Evolutionary conservation across 2,888 invertebrate species (phyloP).

Genomic region (Acrobasis suavella): DNA sequence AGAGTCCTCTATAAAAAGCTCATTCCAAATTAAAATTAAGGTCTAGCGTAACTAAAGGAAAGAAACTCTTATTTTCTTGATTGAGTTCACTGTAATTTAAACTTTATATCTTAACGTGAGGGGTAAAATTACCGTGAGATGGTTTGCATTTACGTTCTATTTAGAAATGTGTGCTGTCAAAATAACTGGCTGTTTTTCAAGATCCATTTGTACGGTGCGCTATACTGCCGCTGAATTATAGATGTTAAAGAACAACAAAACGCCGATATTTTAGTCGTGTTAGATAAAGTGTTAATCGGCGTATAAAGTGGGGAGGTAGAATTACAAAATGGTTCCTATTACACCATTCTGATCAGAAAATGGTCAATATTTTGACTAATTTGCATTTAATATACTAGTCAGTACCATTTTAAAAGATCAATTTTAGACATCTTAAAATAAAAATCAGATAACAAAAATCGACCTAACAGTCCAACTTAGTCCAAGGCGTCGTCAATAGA

Average conservation of each 20-base stretch:
- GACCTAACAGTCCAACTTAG: too few species aligned
- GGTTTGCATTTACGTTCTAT: conserved; percentile 54
- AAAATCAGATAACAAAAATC: too few species aligned
- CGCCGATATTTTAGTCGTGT: conserved; percentile 66
- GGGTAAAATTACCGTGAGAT: conserved; percentile 40
- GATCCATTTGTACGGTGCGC: conserved; percentile 71
- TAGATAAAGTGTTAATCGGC: conserved; percentile 66
- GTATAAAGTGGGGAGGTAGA: conserved; percentile 41
- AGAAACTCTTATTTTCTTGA: conserved; percentile 54
- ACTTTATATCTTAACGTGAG: conserved; percentile 40
- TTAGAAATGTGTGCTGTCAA: conserved; percentile 61
- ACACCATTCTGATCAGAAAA: conserved; percentile 22
- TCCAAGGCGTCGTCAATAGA: background rate
- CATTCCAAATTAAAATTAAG: conserved; percentile 82
- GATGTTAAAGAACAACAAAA: conserved; percentile 73
- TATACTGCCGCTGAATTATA: conserved; percentile 68
- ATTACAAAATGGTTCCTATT: conserved; percentile 41
- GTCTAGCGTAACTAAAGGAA: conserved; percentile 70
- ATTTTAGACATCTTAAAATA: too few species aligned
- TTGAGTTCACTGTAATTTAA: conserved; percentile 38
- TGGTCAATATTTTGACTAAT: background rate
- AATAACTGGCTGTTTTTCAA: conserved; percentile 79
- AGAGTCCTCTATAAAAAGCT: conserved; percentile 79
- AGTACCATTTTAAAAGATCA: background rate
- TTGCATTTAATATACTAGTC: background rate